These are phyloP conservation scores for Chloroceryle amazona DNA, from an alignment of 2,797 vertebrate species.

Conservation along the genomic window DNA sequence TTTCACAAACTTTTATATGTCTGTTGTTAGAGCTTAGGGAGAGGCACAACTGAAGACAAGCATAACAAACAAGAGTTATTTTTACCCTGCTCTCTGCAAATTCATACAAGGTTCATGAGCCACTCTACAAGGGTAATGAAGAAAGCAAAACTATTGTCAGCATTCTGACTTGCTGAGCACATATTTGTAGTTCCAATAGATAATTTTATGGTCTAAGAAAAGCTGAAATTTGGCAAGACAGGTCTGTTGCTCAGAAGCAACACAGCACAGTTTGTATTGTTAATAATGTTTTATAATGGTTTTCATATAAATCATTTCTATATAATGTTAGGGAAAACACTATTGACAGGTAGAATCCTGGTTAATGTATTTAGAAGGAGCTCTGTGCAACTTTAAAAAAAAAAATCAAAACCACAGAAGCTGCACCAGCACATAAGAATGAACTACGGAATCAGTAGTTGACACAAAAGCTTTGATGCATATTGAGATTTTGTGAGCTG, in stretches of 20 bases:
- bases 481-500: constrained; percentile 76
- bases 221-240: neutral
- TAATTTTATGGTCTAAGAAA: neutral
- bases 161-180: neutral
- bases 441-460: constrained; percentile 84
- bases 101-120: neutral
- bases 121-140: neutral
- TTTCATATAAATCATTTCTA: neutral
- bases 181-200: neutral
- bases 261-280: neutral
- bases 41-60: neutral
- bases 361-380: constrained; percentile 79
- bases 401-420: constrained; percentile 83
- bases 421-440: constrained; percentile 81
- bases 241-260: neutral
- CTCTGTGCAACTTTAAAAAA: constrained; percentile 79
- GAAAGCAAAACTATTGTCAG: neutral
- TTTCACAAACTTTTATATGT: neutral
- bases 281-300: neutral
- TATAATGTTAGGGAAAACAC: neutral
- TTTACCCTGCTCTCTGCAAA: neutral
- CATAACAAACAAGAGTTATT: neutral
- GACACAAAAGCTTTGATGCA: constrained; percentile 80
- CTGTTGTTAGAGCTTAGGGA: neutral
- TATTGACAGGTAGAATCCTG: constrained; percentile 75